Conservation (phyloP, 53 echinoderm and acorn worm genomes). For the Holothuria scabra region DNA sequence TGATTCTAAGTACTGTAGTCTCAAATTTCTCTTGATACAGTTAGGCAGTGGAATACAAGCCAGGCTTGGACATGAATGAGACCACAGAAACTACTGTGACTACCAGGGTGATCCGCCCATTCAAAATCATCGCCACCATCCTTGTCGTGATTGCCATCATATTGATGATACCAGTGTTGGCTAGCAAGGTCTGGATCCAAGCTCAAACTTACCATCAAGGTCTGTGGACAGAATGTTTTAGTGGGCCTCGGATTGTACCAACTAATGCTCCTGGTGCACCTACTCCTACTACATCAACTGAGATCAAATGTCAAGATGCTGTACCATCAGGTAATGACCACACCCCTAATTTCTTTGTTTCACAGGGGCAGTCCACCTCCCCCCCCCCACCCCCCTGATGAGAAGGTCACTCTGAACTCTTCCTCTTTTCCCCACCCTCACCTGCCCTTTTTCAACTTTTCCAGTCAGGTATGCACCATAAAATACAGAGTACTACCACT, state of each 20-base stretch:
- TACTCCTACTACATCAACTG: conserved; percentile 1
- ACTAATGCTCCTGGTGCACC: conserved; percentile 5
- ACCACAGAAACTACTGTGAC: conserved; percentile 81
- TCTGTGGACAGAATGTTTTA: conserved; percentile 88
- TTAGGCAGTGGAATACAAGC: neutral
- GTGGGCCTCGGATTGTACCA: conserved; percentile 60
- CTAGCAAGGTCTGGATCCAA: conserved; percentile 75
- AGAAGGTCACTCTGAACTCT: no score
- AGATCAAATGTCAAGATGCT: conserved; percentile 59
- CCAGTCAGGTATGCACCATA: no score
- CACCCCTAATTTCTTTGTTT: no score
- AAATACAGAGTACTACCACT: no score
- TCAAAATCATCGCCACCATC: conserved; percentile 91
- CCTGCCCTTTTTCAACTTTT: no score
- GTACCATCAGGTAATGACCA: conserved; percentile 51
- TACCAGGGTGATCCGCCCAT: conserved; percentile 89
- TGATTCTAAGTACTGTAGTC: no score
- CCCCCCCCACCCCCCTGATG: no score
- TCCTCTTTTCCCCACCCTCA: no score
- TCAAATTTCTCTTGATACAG: no score
- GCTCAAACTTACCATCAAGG: conserved; percentile 76
- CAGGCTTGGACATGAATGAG: conserved; percentile 48
- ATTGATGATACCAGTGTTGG: conserved; percentile 69
- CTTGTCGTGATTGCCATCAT: conserved; percentile 64
- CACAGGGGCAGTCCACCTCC: no score